Percentiles rank a stretch among this genome's conserved stretches.
These are phyloP conservation scores for Epizoanthus illoricatus DNA, from an alignment of 92 coral and sea anemone genomes.

Conservation along the genomic window DNA sequence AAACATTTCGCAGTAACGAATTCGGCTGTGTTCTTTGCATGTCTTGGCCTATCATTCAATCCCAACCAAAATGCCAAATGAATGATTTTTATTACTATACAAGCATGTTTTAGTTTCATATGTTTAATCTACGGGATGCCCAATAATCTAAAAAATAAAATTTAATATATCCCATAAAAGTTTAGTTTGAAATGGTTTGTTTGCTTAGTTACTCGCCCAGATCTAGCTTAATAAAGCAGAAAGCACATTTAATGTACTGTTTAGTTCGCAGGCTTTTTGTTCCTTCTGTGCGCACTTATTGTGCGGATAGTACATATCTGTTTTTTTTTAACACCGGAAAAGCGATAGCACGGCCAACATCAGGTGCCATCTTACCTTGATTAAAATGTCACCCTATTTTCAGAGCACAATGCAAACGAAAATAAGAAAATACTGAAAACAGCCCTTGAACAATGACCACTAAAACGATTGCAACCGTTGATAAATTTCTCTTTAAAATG, in stretches of 20 bases:
- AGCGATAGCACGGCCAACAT: neutral
- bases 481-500: neutral
- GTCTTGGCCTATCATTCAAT: too few species aligned
- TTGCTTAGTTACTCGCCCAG: neutral
- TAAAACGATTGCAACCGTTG: neutral
- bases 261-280: neutral
- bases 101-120: too few species aligned
- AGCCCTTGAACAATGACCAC: neutral
- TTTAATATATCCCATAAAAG: neutral
- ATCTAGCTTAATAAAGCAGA: neutral
- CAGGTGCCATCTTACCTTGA: neutral
- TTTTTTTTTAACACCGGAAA: slow-evolving; percentile 8
- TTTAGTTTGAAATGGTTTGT: neutral
- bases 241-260: neutral
- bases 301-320: neutral
- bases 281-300: neutral
- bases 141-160: too few species aligned
- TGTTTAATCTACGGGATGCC: too few species aligned
- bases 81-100: too few species aligned
- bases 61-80: too few species aligned
- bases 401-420: neutral
- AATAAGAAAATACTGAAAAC: neutral
- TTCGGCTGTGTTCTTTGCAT: too few species aligned
- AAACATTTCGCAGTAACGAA: too few species aligned
- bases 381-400: neutral